Base-by-base conservation (phyloP, 2,888 invertebrate species). In the Agriopis leucophaearia region DNA sequence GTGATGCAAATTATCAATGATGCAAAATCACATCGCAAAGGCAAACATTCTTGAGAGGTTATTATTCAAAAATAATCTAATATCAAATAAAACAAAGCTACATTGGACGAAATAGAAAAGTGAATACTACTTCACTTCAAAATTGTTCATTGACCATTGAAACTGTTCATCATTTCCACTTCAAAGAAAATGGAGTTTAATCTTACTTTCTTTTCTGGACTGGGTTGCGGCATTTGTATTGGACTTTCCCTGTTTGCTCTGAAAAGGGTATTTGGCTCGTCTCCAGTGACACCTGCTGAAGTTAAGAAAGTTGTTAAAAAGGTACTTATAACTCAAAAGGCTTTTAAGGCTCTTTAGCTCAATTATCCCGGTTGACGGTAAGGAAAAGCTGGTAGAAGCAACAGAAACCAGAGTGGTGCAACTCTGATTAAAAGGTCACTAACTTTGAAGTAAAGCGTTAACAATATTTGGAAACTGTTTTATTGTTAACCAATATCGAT, bases 221-320 rank as follows among this genome's bases (percentile, higher is more conserved):
- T 94, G 66, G 90, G 93, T 61, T 93, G 93, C 72, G 94, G 94
- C 35, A 74, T 94, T 63, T 92, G 91, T 75, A 76, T 94, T 38
- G 94, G 94, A n/a, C 77, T 94, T 65, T 91, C 94, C 1, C 60
- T 94, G 64, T 84, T 90, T 74, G 89, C 89, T 8, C 47, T 91
- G 0, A 86, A 79, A 76, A 91, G 81, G 74, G 86, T 88, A 65
- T 80, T 90, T 48, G 79, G 86, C 47, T 69, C 79, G 2, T 69
- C 79, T 63, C 76, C 85, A n/a, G 55, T 44, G 0, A n/a, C 42
- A 5, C 55, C 42, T 44, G 38, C 38, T 15, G 71, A 45, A 50
- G 63, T 67, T 10, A 68, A 55, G 55, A 58, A 64, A 9, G 57
- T 58, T 27, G 16, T 73, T 0, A 70, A 61, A 73, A 69, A 61